Percentiles rank a stretch among this genome's conserved stretches.
phyloP scores from a whole-genome alignment of 2,888 invertebrate genomes.

The Anarsia innoxiella region DNA sequence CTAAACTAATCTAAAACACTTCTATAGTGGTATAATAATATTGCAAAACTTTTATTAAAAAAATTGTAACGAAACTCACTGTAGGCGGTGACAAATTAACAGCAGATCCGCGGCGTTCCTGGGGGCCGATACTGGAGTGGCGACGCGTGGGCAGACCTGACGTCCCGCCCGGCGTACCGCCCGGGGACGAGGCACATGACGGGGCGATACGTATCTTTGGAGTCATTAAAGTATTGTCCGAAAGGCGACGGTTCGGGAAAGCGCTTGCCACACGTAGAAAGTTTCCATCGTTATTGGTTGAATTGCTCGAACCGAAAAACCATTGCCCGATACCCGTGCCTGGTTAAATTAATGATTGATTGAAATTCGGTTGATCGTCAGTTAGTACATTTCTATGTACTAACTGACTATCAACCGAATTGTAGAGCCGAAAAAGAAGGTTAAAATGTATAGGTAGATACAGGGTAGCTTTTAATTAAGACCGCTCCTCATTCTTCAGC shows the following conservation, averaged over 20 bases:
- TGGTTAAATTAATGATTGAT: slow-evolving; percentile 22
- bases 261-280: slow-evolving; percentile 89
- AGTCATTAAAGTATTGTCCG: slow-evolving; percentile 94
- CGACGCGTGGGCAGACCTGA: slow-evolving; percentile 88
- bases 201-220: slow-evolving; percentile 92
- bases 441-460: too few species aligned
- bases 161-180: slow-evolving; percentile 81
- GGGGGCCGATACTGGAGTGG: slow-evolving; percentile 94
- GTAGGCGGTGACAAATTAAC: slow-evolving; percentile 92
- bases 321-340: slow-evolving; percentile 80
- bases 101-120: slow-evolving; percentile 88
- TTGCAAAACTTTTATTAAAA: not conserved
- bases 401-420: too few species aligned
- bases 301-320: slow-evolving; percentile 90
- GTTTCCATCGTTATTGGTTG: slow-evolving; percentile 87
- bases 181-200: slow-evolving; percentile 90
- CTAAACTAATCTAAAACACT: slow-evolving; percentile 19
- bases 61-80: slow-evolving; percentile 74
- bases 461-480: too few species aligned
- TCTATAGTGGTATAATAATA: not conserved
- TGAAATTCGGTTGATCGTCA: too few species aligned
- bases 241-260: slow-evolving; percentile 90
- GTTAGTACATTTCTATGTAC: not conserved
- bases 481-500: too few species aligned
- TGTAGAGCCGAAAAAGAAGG: too few species aligned